Conservation (phyloP, 2,113 vertebrate species). For the Xiphorhynchus elegans region DNA sequence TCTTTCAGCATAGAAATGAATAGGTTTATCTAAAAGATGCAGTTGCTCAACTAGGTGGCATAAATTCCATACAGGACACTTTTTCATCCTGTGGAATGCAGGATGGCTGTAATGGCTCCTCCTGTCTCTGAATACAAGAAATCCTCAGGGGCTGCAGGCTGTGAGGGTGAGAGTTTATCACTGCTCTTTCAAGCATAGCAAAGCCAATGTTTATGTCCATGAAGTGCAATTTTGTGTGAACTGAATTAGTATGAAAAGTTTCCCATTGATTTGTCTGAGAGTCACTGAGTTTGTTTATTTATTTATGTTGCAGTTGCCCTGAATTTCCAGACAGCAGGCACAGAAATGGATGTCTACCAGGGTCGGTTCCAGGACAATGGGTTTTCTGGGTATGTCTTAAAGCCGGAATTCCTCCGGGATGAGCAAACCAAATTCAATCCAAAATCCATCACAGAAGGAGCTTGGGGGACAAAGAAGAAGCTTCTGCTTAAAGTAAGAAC, state of each 20-base stretch:
- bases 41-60: not conserved
- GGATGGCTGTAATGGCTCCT: not conserved
- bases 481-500: conserved; percentile 86
- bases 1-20: not conserved
- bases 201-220: not conserved
- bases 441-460: conserved; percentile 72
- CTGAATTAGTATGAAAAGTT: not conserved
- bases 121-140: not conserved
- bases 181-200: not conserved
- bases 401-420: conserved; percentile 87
- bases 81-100: not conserved
- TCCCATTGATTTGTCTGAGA: not conserved
- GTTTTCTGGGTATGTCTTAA: conserved; percentile 88
- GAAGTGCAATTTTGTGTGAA: not conserved
- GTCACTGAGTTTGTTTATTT: not conserved
- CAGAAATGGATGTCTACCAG: conserved; percentile 94
- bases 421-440: conserved; percentile 84
- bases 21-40: not conserved
- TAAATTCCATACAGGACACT: not conserved
- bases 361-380: conserved; percentile 90
- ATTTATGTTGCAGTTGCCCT: conserved; percentile 84
- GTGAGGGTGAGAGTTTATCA: not conserved
- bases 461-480: conserved; percentile 80
- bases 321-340: conserved; percentile 91
- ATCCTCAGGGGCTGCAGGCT: not conserved